A percentile compares a stretch with the other conserved stretches of the same genome.
Evolutionary conservation across 1,140 invertebrate species (phyloP).

Genomic region (Zaprionus kolodkinae): DNA sequence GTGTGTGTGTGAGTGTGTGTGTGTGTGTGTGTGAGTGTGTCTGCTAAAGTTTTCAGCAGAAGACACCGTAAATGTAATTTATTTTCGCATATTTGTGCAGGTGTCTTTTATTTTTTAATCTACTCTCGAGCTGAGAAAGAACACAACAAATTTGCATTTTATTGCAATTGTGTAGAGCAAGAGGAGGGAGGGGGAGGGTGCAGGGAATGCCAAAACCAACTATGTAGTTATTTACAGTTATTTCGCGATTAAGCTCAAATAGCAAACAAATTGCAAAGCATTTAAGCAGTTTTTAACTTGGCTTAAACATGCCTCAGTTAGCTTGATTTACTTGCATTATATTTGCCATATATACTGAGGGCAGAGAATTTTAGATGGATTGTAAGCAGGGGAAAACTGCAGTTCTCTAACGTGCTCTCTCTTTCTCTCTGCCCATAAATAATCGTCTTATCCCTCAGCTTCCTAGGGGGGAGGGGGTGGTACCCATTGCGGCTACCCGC

Average conservation of each 20-base stretch:
- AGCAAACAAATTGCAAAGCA: neutral
- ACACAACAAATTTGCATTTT: slow-evolving; percentile 78
- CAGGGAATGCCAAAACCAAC: neutral
- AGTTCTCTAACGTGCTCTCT: too few relatives aligned
- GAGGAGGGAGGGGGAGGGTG: neutral
- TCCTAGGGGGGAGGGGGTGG: too few relatives aligned
- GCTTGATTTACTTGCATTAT: neutral
- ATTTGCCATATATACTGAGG: too few relatives aligned
- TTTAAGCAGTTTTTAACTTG: neutral
- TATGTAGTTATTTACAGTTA: slow-evolving; percentile 1
- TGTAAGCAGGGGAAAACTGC: too few relatives aligned
- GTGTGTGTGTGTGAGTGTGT: slow-evolving; percentile 10
- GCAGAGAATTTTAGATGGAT: too few relatives aligned
- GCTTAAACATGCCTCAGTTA: neutral
- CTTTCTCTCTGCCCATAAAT: neutral
- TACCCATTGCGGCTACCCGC: neutral
- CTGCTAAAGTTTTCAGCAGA: slow-evolving; percentile 53
- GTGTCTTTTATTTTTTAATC: slow-evolving; percentile 79
- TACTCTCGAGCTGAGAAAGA: slow-evolving; percentile 57
- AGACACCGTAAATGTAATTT: slow-evolving; percentile 76
- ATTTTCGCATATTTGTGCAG: slow-evolving; percentile 65
- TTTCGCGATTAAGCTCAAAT: neutral
- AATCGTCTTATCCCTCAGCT: neutral
- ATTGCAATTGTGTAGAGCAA: slow-evolving; percentile 22
- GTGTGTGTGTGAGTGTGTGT: slow-evolving; percentile 9